Conservation (phyloP, 2,888 invertebrate genomes). For the Leucozona laternaria region DNA sequence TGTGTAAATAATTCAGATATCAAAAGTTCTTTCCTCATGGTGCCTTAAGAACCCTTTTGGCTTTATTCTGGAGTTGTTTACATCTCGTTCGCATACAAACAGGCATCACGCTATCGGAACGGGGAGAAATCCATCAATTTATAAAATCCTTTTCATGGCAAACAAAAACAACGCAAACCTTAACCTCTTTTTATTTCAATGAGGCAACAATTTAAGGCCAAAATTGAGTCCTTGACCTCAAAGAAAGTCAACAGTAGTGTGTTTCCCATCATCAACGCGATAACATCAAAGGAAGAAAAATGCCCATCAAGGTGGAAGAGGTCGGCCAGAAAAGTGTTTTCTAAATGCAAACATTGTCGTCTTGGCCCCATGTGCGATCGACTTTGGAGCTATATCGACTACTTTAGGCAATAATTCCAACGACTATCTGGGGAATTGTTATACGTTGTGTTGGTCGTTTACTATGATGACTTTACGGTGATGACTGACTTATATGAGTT, state of each 20-base stretch:
- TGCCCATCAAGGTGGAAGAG: constrained; percentile 42
- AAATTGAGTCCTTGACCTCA: constrained; percentile 56
- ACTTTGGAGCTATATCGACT: constrained; percentile 44
- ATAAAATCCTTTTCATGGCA: constrained; percentile 18
- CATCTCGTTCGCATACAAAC: constrained; percentile 37
- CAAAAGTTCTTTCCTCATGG: constrained; percentile 12
- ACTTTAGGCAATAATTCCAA: constrained; percentile 54
- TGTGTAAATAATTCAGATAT: constrained; percentile 34
- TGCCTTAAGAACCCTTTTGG: not conserved
- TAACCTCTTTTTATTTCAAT: constrained; percentile 42
- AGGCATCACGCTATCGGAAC: constrained; percentile 3
- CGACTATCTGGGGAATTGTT: constrained; percentile 46
- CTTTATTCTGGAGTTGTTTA: constrained; percentile 23
- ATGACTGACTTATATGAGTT: constrained; percentile 27
- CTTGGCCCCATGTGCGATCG: constrained; percentile 43
- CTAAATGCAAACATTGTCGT: constrained; percentile 50
- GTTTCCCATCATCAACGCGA: constrained; percentile 24
- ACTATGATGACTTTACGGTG: not conserved
- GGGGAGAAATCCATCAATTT: constrained; percentile 45
- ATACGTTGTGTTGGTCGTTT: constrained; percentile 3
- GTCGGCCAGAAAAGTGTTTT: constrained; percentile 59
- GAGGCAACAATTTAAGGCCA: constrained; percentile 33
- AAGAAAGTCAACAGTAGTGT: constrained; percentile 56
- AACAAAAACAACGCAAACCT: constrained; percentile 11
- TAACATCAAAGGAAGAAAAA: constrained; percentile 54